Conservation (phyloP, 2,888 invertebrate species). For the Cosmorhoe ocellata region DNA sequence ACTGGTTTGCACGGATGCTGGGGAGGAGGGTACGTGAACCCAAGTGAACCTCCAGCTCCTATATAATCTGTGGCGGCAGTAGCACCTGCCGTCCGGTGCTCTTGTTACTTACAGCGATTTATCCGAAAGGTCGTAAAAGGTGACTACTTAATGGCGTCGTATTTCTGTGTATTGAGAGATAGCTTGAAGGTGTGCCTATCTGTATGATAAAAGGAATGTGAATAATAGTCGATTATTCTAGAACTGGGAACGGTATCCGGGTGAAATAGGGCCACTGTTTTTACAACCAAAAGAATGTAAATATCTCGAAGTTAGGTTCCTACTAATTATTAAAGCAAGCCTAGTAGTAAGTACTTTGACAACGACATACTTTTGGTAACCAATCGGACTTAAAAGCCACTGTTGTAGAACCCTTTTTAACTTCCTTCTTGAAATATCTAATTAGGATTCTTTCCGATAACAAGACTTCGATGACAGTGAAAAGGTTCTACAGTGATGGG, state of each 20-base stretch:
- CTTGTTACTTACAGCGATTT: slow-evolving; percentile 32
- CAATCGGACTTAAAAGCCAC: no score
- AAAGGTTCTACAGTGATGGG: no score
- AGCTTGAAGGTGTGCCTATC: slow-evolving; percentile 13
- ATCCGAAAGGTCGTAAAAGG: slow-evolving; percentile 47
- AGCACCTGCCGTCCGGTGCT: slow-evolving; percentile 70
- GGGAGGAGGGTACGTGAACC: slow-evolving; percentile 65
- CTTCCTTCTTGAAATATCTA: no score
- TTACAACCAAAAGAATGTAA: no score
- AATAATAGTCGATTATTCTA: neutral
- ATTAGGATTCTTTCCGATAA: no score
- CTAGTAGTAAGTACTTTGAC: no score
- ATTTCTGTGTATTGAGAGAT: slow-evolving; percentile 44
- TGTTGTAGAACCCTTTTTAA: no score
- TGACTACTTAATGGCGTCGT: slow-evolving; percentile 48
- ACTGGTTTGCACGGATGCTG: slow-evolving; percentile 81
- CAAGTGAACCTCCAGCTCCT: slow-evolving; percentile 62
- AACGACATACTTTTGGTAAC: no score
- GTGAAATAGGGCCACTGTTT: no score
- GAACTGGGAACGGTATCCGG: neutral
- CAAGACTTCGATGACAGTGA: no score
- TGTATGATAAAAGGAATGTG: slow-evolving; percentile 13
- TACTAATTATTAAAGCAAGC: no score
- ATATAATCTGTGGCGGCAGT: slow-evolving; percentile 46
- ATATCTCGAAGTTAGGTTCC: no score